phyloP scores from a whole-genome alignment of 2,888 invertebrate genomes.

The Cheilosia soror region DNA sequence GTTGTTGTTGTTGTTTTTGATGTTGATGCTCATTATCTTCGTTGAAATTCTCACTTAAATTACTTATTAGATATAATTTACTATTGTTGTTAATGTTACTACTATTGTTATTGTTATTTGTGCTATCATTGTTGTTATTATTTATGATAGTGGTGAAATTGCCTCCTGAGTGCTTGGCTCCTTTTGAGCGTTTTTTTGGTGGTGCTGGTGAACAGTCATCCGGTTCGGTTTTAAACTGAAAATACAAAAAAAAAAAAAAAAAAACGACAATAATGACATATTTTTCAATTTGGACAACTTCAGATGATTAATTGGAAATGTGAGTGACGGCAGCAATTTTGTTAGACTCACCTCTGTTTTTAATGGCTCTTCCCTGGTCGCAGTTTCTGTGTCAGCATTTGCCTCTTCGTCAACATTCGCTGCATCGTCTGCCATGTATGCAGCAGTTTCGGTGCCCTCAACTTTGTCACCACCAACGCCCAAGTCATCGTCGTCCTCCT shows the following conservation, averaged over 20 bases:
- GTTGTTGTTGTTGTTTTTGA: slow-evolving; percentile 46
- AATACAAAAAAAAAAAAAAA: slow-evolving; percentile 23
- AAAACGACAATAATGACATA: too few species aligned
- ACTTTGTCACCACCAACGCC: slow-evolving; percentile 14
- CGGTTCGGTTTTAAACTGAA: slow-evolving; percentile 61
- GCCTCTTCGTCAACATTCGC: slow-evolving; percentile 23
- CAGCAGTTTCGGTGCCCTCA: slow-evolving; percentile 4
- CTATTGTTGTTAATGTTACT: slow-evolving; percentile 63
- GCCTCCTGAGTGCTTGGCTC: slow-evolving; percentile 63
- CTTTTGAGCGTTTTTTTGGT: slow-evolving; percentile 77
- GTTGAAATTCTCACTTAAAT: slow-evolving; percentile 49
- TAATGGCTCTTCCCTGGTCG: slow-evolving; percentile 28
- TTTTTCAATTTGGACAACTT: neutral
- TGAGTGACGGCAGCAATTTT: neutral
- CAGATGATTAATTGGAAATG: neutral
- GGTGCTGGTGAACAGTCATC: slow-evolving; percentile 75
- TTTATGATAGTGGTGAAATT: slow-evolving; percentile 72
- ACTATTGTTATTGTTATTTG: slow-evolving; percentile 57
- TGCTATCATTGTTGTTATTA: slow-evolving; percentile 78
- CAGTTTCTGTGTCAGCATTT: slow-evolving; percentile 4
- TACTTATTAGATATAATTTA: slow-evolving; percentile 59
- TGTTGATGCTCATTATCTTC: slow-evolving; percentile 35
- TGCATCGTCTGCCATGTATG: slow-evolving; percentile 31
- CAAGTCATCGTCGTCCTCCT: slow-evolving; percentile 53
- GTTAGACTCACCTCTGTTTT: slow-evolving; percentile 49